phyloP scores from a whole-genome alignment of 2,888 invertebrate species.

The Orthosia gothica region DNA sequence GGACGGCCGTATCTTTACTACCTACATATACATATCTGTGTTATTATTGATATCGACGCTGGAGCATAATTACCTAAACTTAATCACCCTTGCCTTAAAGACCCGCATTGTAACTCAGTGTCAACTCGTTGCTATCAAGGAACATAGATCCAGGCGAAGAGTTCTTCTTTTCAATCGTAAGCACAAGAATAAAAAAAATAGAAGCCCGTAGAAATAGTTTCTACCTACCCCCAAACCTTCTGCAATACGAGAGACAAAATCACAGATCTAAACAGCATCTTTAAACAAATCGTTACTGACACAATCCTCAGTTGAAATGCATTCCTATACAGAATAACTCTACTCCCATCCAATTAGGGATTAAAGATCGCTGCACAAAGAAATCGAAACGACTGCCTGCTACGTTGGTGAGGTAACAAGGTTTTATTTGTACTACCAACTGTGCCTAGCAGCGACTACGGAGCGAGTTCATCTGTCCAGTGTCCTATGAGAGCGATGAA shows the following conservation, averaged over 20 bases:
- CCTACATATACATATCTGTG: too few species aligned
- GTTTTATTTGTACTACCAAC: slow-evolving; percentile 60
- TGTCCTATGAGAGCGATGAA: slow-evolving; percentile 11
- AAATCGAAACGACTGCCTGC: slow-evolving; percentile 50
- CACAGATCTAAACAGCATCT: background rate
- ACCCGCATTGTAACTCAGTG: too few species aligned
- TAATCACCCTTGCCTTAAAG: too few species aligned
- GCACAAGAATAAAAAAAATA: too few species aligned
- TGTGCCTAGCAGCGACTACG: slow-evolving; percentile 40
- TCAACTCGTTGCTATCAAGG: too few species aligned
- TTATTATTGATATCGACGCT: too few species aligned
- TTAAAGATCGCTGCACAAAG: slow-evolving; percentile 55
- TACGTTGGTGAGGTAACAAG: slow-evolving; percentile 54
- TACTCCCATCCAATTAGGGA: slow-evolving; percentile 60
- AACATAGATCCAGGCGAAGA: too few species aligned
- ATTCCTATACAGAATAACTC: slow-evolving; percentile 17
- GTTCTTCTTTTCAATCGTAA: too few species aligned
- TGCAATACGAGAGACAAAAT: background rate
- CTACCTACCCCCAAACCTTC: too few species aligned
- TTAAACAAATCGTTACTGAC: slow-evolving; percentile 1
- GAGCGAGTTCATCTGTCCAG: slow-evolving; percentile 10
- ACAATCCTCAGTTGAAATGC: slow-evolving; percentile 4
- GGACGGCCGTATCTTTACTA: too few species aligned
- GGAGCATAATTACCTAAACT: too few species aligned
- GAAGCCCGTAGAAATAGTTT: too few species aligned